Percentiles rank a stretch among this genome's conserved stretches.
phyloP scores from a whole-genome alignment of 2,797 vertebrate species.

The Trachops cirrhosus region DNA sequence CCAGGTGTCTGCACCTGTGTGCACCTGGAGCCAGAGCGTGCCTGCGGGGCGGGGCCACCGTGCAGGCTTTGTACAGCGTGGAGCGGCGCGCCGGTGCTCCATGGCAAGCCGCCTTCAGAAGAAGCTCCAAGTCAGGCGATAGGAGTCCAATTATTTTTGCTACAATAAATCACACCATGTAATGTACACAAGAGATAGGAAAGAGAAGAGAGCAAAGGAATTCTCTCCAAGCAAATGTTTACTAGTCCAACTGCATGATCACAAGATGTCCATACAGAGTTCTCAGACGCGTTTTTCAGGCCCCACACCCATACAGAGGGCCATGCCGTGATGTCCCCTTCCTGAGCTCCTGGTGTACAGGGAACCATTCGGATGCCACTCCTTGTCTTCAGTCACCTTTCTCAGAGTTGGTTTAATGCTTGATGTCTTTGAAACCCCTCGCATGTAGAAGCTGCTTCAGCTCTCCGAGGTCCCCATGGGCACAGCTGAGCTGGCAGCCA shows the following conservation, averaged over 20 bases:
- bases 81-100: neutral
- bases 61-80: too few relatives aligned
- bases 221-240: slow-evolving; percentile 50
- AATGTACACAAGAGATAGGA: slow-evolving; percentile 49
- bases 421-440: neutral
- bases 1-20: neutral
- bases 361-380: neutral
- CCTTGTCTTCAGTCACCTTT: neutral
- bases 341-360: neutral
- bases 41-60: neutral
- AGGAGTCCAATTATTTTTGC: neutral
- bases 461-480: neutral
- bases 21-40: neutral
- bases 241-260: neutral
- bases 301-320: rapidly evolving
- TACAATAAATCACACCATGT: slow-evolving; percentile 42
- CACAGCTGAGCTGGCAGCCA: neutral
- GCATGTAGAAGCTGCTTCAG: neutral
- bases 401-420: neutral
- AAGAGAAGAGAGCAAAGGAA: slow-evolving; percentile 42
- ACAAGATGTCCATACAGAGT: neutral
- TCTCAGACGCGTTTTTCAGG: neutral
- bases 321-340: neutral
- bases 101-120: neutral
- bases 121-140: neutral